phyloP scores from a whole-genome alignment of 2,113 vertebrate species.

The Coracopsis vasa region DNA sequence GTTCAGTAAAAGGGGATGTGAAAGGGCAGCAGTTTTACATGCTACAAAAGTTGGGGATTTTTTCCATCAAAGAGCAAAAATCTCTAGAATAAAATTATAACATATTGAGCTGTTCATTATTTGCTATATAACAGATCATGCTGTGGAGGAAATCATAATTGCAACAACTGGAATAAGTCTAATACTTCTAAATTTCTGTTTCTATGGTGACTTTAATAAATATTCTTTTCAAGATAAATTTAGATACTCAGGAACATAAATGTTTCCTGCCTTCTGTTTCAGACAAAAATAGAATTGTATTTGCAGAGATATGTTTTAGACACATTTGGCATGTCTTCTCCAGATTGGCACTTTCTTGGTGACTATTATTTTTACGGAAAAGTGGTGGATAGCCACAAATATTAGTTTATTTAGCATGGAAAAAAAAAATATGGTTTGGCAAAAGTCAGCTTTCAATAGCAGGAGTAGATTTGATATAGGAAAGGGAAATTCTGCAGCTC shows the following conservation, averaged over 20 bases:
- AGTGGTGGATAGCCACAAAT: background rate
- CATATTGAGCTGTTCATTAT: background rate
- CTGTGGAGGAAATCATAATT: background rate
- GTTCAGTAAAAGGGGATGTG: background rate
- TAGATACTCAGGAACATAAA: background rate
- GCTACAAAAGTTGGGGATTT: fast-evolving
- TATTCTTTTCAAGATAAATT: background rate
- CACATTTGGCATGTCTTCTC: background rate
- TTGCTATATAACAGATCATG: background rate
- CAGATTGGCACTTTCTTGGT: background rate
- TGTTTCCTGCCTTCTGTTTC: constrained; percentile 8
- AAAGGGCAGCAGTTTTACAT: background rate
- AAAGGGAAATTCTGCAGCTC: background rate
- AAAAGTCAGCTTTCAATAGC: background rate
- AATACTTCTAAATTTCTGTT: background rate
- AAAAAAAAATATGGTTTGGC: background rate
- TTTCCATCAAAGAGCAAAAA: background rate
- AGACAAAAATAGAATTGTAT: background rate
- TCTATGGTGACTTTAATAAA: constrained; percentile 6
- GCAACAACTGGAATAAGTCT: background rate
- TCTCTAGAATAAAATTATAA: background rate
- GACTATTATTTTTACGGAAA: background rate
- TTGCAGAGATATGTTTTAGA: background rate
- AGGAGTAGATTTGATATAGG: background rate
- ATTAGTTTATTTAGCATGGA: background rate